Evolutionary conservation across 2,113 vertebrate species (phyloP), one percentile per base, ranked within the genome.

Genomic region (Butorides virescens): DNA sequence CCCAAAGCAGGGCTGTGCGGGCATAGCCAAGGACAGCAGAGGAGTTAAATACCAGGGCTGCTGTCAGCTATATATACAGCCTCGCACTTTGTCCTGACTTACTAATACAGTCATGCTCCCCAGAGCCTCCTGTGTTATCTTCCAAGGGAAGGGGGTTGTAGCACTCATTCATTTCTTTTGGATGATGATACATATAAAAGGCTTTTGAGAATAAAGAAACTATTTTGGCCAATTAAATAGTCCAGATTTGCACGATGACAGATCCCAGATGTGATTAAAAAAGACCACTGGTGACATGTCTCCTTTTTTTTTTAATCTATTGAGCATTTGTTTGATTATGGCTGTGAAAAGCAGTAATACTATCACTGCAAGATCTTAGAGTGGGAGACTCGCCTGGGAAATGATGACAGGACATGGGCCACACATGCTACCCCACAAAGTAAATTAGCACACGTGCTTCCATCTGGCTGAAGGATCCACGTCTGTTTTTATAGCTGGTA

Each of bases 31-130:
- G 93, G 88, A 39, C 93, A 92, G 73, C 61, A 59, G 7, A 84
- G 73, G 47, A 74, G 80, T 92, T 79, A 88, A 86, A 89, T 4
- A 46, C 47, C 83, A 74, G 42, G 74, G 82, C 68, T 88, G 83
- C 90, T 62, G 67, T 74, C 93, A 92, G 91, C 88, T 55, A 30
- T n/a, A 27, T 23, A 25, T 1, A 15, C 75, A 84, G 92, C 88
- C 92, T 95, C 30, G 66, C 86, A 91, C 91, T 91, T 94, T 96
- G 96, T 89, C 94, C 97, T 87, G 15, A 87, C 92, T 96, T 47
- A 75, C 80, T 56, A 11, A 62, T 30, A 22, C 49, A 89, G 61
- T 36, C 86, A 23, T 42, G 92, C 88, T 96, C 93, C 96, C 93
- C 93, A 88, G 86, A 74, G 93, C 70, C 88, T 75, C 79, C 89